Percentiles rank a stretch among this genome's conserved stretches.
These are phyloP conservation scores for Holothuria scabra DNA, from an alignment of 53 echinoderm and acorn worm species.

Conservation along the genomic window DNA sequence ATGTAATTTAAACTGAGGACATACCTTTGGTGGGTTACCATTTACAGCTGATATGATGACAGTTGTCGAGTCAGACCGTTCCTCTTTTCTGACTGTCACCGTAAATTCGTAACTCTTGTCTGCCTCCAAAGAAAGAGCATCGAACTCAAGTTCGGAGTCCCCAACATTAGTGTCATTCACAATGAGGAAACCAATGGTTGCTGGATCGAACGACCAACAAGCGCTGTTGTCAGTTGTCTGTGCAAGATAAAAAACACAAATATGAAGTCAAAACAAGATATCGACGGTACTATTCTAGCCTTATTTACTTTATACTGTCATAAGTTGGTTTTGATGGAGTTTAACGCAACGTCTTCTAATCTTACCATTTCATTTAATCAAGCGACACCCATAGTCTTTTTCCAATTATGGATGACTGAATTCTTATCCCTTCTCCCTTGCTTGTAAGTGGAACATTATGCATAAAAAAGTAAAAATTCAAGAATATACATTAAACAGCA, in stretches of 20 bases:
- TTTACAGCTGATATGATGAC: conserved; percentile 74
- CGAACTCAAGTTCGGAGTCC: conserved; percentile 66
- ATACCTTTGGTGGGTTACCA: conserved; percentile 89
- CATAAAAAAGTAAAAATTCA: too few relatives aligned
- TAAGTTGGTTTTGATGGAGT: too few relatives aligned
- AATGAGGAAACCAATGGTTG: conserved; percentile 64
- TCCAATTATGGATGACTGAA: too few relatives aligned
- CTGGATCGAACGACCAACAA: conserved; percentile 83
- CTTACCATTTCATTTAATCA: too few relatives aligned
- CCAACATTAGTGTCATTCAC: conserved; percentile 58
- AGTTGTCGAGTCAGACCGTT: conserved; percentile 58
- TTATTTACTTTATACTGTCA: too few relatives aligned
- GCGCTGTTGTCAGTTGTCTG: conserved; percentile 84
- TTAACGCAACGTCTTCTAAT: too few relatives aligned
- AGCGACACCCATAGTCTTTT: too few relatives aligned
- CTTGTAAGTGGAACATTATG: too few relatives aligned
- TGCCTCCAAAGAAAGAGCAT: conserved; percentile 77
- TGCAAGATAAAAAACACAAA: not conserved
- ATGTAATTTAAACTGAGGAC: not conserved
- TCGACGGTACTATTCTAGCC: too few relatives aligned
- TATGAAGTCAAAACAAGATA: too few relatives aligned
- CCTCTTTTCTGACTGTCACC: conserved; percentile 65
- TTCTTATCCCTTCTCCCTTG: too few relatives aligned
- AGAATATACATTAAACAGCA: too few relatives aligned
- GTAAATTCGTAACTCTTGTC: conserved; percentile 84